Evolutionary conservation across 1,140 invertebrate species (phyloP).

Genomic region (Drosophila persimilis): DNA sequence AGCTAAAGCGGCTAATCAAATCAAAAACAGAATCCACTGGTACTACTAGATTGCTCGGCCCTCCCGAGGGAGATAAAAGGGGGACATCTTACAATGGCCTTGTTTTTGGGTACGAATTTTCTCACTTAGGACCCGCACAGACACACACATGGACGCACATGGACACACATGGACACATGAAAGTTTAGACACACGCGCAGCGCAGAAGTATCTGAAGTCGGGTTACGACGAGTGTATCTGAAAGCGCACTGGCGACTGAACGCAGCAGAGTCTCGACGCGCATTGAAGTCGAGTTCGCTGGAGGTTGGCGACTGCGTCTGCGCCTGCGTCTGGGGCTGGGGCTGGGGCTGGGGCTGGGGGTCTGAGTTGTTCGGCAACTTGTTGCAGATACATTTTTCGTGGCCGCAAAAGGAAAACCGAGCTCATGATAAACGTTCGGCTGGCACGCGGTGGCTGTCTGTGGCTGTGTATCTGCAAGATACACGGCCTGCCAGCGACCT

Average conservation of each 20-base stretch:
- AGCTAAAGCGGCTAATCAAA: slow-evolving; percentile 41
- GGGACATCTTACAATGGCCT: slow-evolving; percentile 7
- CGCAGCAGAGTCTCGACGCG: slow-evolving; percentile 69
- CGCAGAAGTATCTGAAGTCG: slow-evolving; percentile 54
- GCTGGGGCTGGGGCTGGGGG: background rate
- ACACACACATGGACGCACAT: slow-evolving; percentile 21
- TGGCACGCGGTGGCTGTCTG: slow-evolving; percentile 59
- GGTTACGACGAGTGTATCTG: slow-evolving; percentile 24
- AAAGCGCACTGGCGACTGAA: slow-evolving; percentile 68
- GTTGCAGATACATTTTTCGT: slow-evolving; percentile 74
- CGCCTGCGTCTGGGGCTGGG: slow-evolving; percentile 6
- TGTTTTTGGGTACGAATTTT: slow-evolving; percentile 20
- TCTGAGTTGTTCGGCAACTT: slow-evolving; percentile 63
- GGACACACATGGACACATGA: slow-evolving; percentile 13
- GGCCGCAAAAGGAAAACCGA: slow-evolving; percentile 77
- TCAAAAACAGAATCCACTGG: slow-evolving; percentile 21
- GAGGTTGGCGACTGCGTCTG: slow-evolving; percentile 37
- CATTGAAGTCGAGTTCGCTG: slow-evolving; percentile 72
- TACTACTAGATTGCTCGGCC: slow-evolving; percentile 4
- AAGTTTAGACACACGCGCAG: slow-evolving; percentile 34
- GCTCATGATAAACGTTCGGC: slow-evolving; percentile 72
- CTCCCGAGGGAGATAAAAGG: slow-evolving; percentile 13
- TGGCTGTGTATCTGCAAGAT: slow-evolving; percentile 35
- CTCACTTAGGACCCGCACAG: slow-evolving; percentile 6
- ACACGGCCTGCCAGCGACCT: slow-evolving; percentile 46